A percentile compares a stretch with the other conserved stretches of the same genome.
Evolutionary conservation across 2,888 invertebrate genomes (phyloP).

Genomic region (Alviniconcha strummeri): DNA sequence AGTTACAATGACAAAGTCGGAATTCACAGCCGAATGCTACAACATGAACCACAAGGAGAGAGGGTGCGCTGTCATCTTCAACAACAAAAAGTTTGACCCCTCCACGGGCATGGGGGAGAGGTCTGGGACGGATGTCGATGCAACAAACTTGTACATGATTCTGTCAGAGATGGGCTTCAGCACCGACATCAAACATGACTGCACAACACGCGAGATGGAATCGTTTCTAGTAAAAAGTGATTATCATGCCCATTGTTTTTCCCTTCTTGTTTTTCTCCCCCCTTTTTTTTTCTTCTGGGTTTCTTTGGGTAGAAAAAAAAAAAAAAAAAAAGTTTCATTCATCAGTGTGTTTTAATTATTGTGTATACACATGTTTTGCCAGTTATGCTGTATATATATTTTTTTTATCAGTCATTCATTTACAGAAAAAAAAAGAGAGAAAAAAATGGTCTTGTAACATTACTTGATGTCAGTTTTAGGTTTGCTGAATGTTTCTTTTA

Average conservation of each 20-base stretch:
- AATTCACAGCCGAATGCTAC: conserved; percentile 78
- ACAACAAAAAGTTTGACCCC: conserved; percentile 86
- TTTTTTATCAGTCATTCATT: no score
- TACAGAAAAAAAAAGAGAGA: no score
- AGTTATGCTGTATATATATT: background rate
- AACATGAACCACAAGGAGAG: conserved; percentile 88
- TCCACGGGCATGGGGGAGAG: conserved; percentile 66
- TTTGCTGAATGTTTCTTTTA: no score
- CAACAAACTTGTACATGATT: conserved; percentile 81
- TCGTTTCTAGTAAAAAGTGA: conserved; percentile 80
- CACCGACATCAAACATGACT: conserved; percentile 78
- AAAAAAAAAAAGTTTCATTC: no score
- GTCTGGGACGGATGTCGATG: conserved; percentile 90
- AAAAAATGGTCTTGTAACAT: no score
- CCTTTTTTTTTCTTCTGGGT: background rate
- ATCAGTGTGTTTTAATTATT: background rate
- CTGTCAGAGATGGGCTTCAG: conserved; percentile 79
- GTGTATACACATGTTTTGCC: background rate
- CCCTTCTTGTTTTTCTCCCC: background rate
- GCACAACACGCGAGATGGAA: conserved; percentile 81
- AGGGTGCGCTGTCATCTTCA: conserved; percentile 91
- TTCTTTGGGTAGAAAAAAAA: background rate
- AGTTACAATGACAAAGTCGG: background rate
- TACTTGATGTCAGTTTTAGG: no score
- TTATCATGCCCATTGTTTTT: conserved; percentile 8